These are phyloP conservation scores for western clawed frog (Xenopus tropicalis) DNA, from an alignment of 2,113 vertebrate species.

Conservation along the genomic window DNA sequence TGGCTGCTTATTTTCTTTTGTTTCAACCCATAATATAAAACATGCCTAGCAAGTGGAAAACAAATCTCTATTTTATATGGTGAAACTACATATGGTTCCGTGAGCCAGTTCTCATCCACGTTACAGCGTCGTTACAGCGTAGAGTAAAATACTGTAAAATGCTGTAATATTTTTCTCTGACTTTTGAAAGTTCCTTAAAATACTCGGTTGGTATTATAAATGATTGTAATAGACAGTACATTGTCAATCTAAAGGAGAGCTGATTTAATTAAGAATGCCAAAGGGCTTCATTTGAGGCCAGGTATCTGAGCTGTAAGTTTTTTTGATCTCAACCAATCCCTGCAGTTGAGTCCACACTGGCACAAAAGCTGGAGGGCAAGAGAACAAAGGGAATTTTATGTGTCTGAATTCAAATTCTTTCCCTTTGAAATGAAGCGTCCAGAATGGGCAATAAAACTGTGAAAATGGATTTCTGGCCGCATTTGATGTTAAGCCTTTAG, in stretches of 20 bases:
- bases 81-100: constrained; percentile 1
- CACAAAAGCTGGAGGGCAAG: constrained; percentile 89
- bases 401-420: constrained; percentile 84
- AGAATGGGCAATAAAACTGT: constrained; percentile 88
- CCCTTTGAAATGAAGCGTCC: constrained; percentile 84
- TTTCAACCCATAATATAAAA: background rate
- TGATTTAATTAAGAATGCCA: constrained; percentile 90
- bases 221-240: constrained; percentile 89
- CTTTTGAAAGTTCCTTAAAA: constrained; percentile 56
- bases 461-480: constrained; percentile 91
- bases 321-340: constrained; percentile 84
- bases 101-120: background rate
- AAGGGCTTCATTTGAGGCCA: constrained; percentile 88
- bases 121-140: background rate
- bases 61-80: background rate
- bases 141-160: background rate
- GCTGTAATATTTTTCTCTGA: constrained; percentile 21
- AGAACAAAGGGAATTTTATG: constrained; percentile 85
- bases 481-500: constrained; percentile 97
- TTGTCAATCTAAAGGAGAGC: constrained; percentile 72
- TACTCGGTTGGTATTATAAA: constrained; percentile 78
- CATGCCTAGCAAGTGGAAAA: background rate
- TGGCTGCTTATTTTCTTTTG: background rate
- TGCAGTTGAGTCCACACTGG: constrained; percentile 78
- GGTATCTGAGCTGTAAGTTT: constrained; percentile 70